These are phyloP conservation scores for Poecilobothrus nobilitatus DNA, from an alignment of 2,888 invertebrate species.

Conservation along the genomic window DNA sequence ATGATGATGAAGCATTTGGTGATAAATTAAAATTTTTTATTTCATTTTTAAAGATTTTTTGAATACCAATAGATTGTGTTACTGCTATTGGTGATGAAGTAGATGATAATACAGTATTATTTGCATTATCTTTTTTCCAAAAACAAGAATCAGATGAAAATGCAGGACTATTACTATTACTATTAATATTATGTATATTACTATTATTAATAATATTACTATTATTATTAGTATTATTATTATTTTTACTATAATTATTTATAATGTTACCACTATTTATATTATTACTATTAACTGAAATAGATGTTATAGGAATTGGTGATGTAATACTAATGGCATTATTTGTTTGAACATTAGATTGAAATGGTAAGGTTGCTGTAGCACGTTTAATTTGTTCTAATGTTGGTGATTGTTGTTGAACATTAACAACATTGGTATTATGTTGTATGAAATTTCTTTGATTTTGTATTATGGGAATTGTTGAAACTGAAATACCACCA, in stretches of 20 bases:
- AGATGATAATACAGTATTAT: not conserved
- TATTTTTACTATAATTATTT: no score
- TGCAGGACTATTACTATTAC: conserved; percentile 4
- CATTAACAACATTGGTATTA: not conserved
- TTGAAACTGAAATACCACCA: not conserved
- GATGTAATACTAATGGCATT: not conserved
- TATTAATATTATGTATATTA: not conserved
- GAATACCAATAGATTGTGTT: not conserved
- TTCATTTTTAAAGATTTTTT: not conserved
- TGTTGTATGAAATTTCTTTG: not conserved
- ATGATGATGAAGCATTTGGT: not conserved
- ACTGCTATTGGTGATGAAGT: conserved; percentile 14
- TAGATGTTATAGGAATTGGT: not conserved
- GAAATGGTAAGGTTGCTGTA: not conserved
- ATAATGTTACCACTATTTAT: no score
- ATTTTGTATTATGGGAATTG: no score
- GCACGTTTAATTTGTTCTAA: conserved; percentile 9
- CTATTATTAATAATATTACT: no score
- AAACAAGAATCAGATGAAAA: conserved; percentile 12
- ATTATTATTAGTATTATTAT: no score
- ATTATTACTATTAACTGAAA: not conserved
- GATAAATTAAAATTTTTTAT: not conserved
- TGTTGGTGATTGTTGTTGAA: not conserved
- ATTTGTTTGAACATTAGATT: not conserved
- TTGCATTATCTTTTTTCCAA: not conserved